Evolutionary conservation across 2,113 vertebrate genomes (phyloP).

Genomic region (Nansenia antarctica): DNA sequence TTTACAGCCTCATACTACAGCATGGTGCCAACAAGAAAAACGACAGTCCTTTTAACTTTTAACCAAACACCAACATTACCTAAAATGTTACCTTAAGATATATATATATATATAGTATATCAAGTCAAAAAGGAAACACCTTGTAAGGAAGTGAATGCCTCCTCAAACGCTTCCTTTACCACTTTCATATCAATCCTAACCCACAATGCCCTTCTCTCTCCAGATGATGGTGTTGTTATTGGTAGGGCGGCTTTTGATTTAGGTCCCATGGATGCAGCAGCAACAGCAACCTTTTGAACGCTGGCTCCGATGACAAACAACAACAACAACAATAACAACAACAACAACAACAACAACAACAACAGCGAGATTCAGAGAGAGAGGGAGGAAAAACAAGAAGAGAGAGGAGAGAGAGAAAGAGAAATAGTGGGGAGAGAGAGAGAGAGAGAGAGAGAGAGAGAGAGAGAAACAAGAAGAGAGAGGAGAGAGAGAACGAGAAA

Average conservation of each 20-base stretch:
- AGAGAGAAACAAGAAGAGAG: not conserved
- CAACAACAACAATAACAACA: not conserved
- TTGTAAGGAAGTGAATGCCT: not conserved
- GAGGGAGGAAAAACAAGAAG: not conserved
- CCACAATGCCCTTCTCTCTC: not conserved
- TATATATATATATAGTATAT: too few species aligned
- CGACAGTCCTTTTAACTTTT: too few species aligned
- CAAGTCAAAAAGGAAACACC: not conserved
- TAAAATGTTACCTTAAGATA: slow-evolving; percentile 23
- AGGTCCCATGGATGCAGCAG: not conserved
- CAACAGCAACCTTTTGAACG: not conserved
- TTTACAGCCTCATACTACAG: slow-evolving; percentile 36
- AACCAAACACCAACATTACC: slow-evolving; percentile 48
- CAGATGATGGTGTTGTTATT: not conserved
- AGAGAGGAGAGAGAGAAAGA: not conserved
- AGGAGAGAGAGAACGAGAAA: not conserved
- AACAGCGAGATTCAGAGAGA: not conserved
- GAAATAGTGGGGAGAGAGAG: not conserved
- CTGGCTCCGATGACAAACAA: not conserved
- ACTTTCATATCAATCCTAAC: not conserved
- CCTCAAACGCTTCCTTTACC: not conserved
- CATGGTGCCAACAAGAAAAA: slow-evolving; percentile 25
- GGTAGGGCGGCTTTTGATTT: not conserved
- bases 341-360: not conserved
- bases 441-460: not conserved